Conservation (phyloP, 1,140 invertebrate genomes). For the Ostrea denselamellosa region DNA sequence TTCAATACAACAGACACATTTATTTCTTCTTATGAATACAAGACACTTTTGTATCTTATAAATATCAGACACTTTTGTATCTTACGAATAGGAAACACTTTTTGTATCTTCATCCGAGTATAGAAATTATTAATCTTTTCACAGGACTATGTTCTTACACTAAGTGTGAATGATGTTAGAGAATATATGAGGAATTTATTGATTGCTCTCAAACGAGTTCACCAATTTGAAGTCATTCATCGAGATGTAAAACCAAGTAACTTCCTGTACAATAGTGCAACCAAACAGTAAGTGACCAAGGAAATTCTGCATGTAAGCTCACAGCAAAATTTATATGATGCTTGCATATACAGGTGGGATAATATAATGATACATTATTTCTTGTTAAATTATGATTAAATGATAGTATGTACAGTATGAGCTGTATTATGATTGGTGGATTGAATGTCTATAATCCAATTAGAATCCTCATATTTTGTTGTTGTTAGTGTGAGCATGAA, state of each 20-base stretch:
- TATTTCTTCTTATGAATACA: neutral
- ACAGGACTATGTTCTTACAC: slow-evolving; percentile 85
- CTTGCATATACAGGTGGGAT: too few species aligned
- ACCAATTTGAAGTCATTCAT: slow-evolving; percentile 92
- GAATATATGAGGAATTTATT: slow-evolving; percentile 91
- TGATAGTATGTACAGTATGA: too few species aligned
- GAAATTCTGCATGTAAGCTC: neutral
- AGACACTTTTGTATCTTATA: neutral
- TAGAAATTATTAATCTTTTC: slow-evolving; percentile 30
- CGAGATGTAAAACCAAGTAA: slow-evolving; percentile 96
- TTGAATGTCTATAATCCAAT: too few species aligned
- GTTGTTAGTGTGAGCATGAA: too few species aligned
- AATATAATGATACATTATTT: too few species aligned
- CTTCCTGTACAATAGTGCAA: slow-evolving; percentile 91
- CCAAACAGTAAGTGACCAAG: slow-evolving; percentile 81
- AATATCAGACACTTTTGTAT: neutral
- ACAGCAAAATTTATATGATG: too few species aligned
- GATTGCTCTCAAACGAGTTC: slow-evolving; percentile 88
- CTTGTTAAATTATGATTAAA: too few species aligned
- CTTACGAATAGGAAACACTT: neutral
- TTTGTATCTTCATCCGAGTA: neutral
- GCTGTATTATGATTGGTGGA: too few species aligned
- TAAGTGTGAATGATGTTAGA: slow-evolving; percentile 85
- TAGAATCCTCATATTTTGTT: too few species aligned
- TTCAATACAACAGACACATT: too few species aligned